phyloP scores from a whole-genome alignment of 2,888 invertebrate species.

The Cephus rjabovi region DNA sequence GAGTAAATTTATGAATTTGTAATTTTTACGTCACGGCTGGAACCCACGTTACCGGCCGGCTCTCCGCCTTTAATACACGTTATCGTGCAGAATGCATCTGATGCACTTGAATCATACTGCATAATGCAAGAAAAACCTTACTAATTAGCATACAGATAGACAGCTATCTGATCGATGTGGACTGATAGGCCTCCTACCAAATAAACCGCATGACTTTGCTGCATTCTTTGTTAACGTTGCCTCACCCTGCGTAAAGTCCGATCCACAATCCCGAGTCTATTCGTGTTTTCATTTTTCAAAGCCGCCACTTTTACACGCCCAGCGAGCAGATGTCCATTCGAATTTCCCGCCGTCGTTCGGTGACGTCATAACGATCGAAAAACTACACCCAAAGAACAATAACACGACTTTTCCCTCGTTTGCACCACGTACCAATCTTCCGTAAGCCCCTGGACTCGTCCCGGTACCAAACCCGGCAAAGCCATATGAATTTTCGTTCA shows the following conservation, averaged over 20 bases:
- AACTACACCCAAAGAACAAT: background rate
- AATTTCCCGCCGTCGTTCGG: background rate
- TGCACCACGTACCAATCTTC: background rate
- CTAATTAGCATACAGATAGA: conserved; percentile 16
- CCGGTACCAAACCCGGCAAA: background rate
- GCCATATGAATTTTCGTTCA: background rate
- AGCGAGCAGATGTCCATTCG: background rate
- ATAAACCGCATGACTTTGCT: conserved; percentile 15
- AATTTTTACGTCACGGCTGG: background rate
- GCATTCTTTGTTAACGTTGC: background rate
- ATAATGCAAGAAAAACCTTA: background rate
- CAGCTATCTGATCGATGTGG: conserved; percentile 9
- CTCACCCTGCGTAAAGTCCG: background rate
- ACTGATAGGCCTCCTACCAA: conserved; percentile 7
- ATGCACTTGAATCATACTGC: background rate
- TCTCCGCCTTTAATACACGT: background rate
- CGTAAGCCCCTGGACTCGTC: background rate
- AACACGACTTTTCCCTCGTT: background rate
- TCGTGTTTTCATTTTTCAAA: background rate
- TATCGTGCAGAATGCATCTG: background rate
- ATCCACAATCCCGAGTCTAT: background rate
- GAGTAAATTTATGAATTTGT: background rate
- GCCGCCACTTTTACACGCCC: background rate
- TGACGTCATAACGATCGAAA: background rate
- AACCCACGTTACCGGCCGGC: background rate